Base-by-base conservation (phyloP, 2,113 vertebrate species). In the Phaetusa simplex region DNA sequence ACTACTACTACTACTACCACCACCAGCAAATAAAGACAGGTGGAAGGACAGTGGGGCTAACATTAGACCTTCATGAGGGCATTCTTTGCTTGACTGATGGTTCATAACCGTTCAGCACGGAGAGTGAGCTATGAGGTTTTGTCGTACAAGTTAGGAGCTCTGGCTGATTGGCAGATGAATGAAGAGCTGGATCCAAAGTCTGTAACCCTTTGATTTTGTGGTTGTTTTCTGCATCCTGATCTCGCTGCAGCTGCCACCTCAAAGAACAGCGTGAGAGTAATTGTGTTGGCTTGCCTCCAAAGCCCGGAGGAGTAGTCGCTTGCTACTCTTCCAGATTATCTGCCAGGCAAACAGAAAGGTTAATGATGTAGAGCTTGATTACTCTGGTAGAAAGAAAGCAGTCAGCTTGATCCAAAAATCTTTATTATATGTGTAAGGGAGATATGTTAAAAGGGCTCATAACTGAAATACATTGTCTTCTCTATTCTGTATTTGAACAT, bases 331-430 rank as follows among this genome's bases (percentile, higher is more conserved):
- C 82, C 79, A 96, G 72, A 95, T 96, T 90, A 93, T 97, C 92
- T 90, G 84, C 92, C 90, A 91, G 55, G 73, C 81, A 96, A 96
- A 94, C 81, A 93, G 96, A 98, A 97, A 97, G 93, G 88, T 97
- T 97, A 97, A 98, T 71, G 74, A 95, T 96, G 85, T 93, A 91
- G 45, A 91, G 79, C 64, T 93, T 97, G 93, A 97, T 97, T 96
- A 92, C 84, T 96, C 87, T 86, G 21, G 80, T 97, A 94, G 94
- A 94, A 96, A 97, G 69, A 93, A 98, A 97, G 85, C 66, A 95
- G 80, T 74, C 79, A 86, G 71, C 83, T 91, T 90, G 83, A 97
- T 97, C 67, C 59, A 96, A 91, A 91, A 97, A 82, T 83, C 95
- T 91, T 86, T 88, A 82, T 88, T 86, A 58, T 72, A 8, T 65